Evolutionary conservation across 2,888 invertebrate genomes (phyloP).

Genomic region (Erebia aethiops): DNA sequence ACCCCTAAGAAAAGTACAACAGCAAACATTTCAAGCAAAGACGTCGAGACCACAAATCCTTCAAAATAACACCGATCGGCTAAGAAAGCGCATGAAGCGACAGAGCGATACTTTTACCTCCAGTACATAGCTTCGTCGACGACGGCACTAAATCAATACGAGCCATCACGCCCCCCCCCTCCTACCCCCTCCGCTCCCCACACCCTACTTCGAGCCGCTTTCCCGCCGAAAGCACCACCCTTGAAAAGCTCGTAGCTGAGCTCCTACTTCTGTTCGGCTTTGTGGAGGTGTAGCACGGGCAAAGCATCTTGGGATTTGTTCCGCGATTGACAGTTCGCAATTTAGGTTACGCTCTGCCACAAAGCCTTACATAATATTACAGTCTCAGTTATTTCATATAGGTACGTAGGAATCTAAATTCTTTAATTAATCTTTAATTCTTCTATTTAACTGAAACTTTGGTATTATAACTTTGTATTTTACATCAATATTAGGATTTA

Average conservation of each 20-base stretch:
- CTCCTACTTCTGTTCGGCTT: slow-evolving; percentile 84
- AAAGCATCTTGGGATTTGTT: slow-evolving; percentile 80
- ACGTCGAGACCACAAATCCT: slow-evolving; percentile 6
- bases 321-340: slow-evolving; percentile 73
- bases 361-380: background rate
- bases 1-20: background rate
- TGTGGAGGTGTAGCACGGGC: slow-evolving; percentile 78
- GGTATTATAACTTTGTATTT: too few species aligned
- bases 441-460: too few species aligned
- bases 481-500: too few species aligned
- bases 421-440: too few species aligned
- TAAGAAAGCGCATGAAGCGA: slow-evolving; percentile 82
- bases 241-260: slow-evolving; percentile 83
- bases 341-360: slow-evolving; percentile 46
- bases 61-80: slow-evolving; percentile 31
- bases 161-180: slow-evolving; percentile 73
- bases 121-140: slow-evolving; percentile 81
- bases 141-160: slow-evolving; percentile 85
- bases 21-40: background rate
- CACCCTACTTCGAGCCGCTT: slow-evolving; percentile 68
- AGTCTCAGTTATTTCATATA: background rate
- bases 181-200: slow-evolving; percentile 54
- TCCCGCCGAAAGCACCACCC: slow-evolving; percentile 83
- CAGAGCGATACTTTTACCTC: slow-evolving; percentile 70
- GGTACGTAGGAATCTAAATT: background rate